phyloP scores from a whole-genome alignment of 2,888 invertebrate species.

The Tenthredo distinguenda region DNA sequence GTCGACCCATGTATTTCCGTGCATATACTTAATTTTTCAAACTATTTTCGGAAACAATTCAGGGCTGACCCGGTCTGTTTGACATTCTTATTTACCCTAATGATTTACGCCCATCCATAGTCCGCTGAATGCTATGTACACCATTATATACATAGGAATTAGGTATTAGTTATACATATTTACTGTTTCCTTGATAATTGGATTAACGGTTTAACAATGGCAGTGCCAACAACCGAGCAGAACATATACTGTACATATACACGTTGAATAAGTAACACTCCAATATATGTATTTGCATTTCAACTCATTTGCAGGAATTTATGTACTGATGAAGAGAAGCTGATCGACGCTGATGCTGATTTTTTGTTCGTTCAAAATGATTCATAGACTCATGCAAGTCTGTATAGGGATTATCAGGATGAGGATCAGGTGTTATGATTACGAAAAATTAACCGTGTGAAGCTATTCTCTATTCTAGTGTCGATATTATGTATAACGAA shows the following conservation, averaged over 20 bases:
- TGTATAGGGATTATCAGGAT: not conserved
- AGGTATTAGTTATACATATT: not conserved
- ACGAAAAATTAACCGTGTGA: not conserved
- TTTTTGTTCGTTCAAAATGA: not conserved
- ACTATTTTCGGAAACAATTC: not conserved
- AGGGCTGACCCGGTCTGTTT: slow-evolving; percentile 22
- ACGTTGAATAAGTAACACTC: not conserved
- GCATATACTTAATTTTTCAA: not conserved
- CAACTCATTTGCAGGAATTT: not conserved
- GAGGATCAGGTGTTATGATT: not conserved
- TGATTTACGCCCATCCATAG: slow-evolving; percentile 15
- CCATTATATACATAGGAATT: not conserved
- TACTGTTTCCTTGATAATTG: not conserved
- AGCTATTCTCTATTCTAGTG: not conserved
- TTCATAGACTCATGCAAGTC: not conserved
- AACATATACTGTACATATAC: not conserved
- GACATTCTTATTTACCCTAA: slow-evolving; percentile 6
- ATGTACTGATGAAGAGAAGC: not conserved
- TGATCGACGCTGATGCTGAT: not conserved
- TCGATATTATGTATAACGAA: not conserved
- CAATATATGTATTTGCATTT: not conserved
- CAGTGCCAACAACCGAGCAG: not conserved
- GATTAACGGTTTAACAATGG: not conserved
- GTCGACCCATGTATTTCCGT: not conserved
- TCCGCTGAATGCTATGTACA: not conserved